Evolutionary conservation across 2,113 vertebrate genomes (phyloP), one percentile per base, ranked within the genome.

Genomic region (Ciconia stormi): DNA sequence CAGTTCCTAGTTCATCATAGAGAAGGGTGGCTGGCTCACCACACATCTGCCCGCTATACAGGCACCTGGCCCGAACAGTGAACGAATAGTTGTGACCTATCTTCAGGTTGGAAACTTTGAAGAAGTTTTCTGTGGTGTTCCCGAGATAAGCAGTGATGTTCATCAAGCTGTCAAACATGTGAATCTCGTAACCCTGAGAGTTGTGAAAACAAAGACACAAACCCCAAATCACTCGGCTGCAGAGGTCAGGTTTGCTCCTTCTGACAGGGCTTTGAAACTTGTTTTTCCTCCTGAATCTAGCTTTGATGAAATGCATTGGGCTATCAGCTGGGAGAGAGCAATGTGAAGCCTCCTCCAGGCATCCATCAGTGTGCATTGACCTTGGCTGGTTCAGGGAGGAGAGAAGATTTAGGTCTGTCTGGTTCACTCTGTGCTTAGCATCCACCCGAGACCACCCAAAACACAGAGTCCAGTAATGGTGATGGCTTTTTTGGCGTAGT

Each of bases 121-220:
- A 99, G 98, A 98, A 99, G 29, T 98, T 99, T 92, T 99, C 99
- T 0, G 99, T 99, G 84, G 99, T 99, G 94, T 99, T 99, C 38
- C 99, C 99, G 10, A 99, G 98, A 83, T 96, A 98, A 8, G 97
- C 97, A 0, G 99, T 98, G 93, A 97, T 97, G 95, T 99, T 99
- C 97, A 98, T 98, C 86, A 98, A 62, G 36, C 99, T 99, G 97
- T 99, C 99, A 32, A 98, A 98, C 97, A 99, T 98, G 42, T 98
- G 99, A 22, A 99, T 98, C 84, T 99, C 99, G 0, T 99, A 99
- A 18, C 99, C 99, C 99, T 99, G 97, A 9, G 63, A 87, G 72
- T n/a, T 32, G 46, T 17, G 94, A 58, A 92, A 50, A 89, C 53
- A 73, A 67, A 88, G 58, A 53, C 22, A 44, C 30, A 16, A 90